A percentile compares a stretch with the other conserved stretches of the same genome.
Evolutionary conservation across 2,797 vertebrate genomes (phyloP).

Genomic region (Chelonia mydas): DNA sequence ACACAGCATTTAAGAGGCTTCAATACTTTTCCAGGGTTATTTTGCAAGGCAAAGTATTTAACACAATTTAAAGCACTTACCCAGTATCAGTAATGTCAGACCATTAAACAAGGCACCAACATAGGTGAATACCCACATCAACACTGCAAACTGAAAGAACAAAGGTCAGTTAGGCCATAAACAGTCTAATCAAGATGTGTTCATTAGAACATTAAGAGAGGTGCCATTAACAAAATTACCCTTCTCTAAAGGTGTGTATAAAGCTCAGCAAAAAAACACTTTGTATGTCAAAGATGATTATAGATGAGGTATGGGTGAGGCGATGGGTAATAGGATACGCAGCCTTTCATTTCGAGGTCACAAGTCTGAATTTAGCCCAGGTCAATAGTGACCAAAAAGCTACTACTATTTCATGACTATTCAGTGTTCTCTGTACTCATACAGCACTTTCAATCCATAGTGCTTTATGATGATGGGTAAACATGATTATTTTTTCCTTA

Average conservation of each 20-base stretch:
- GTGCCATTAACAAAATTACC: background rate
- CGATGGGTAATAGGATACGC: background rate
- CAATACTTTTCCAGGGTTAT: background rate
- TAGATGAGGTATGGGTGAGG: background rate
- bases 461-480: fast-evolving
- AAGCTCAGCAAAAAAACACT: background rate
- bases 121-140: conserved; percentile 98
- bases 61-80: conserved; percentile 82
- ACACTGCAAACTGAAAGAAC: conserved; percentile 89
- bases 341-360: background rate
- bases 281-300: background rate
- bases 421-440: fast-evolving
- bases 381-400: background rate
- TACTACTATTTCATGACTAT: background rate
- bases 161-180: background rate
- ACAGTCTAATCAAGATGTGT: background rate
- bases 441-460: background rate
- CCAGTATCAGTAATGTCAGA: conserved; percentile 94
- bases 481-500: background rate
- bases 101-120: conserved; percentile 98
- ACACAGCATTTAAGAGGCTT: fast-evolving
- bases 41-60: background rate
- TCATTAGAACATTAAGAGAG: fast-evolving
- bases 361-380: background rate
- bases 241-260: background rate